Base-by-base conservation (phyloP, 2,797 vertebrate genomes). In the Coccyzus lansbergi region DNA sequence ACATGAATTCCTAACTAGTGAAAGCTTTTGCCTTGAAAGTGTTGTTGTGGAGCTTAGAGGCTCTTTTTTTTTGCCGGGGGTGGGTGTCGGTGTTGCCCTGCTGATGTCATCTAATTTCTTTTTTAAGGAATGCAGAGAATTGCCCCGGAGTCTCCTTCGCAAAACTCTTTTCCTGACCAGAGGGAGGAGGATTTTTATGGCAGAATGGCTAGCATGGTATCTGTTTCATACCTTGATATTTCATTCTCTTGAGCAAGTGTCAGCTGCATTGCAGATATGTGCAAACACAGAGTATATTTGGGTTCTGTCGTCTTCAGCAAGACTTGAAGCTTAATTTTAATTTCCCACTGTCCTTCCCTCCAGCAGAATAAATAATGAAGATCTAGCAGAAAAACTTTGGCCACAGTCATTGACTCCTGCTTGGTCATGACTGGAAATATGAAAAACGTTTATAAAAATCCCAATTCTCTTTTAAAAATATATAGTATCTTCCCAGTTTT, bases 151-250 rank as follows among this genome's bases (percentile, higher is more conserved):
- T 89, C 96, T 6, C 97, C 98, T 12, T 81, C 86, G 44, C 97
- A 98, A 86, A 96, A 89, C 86, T 93, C 96, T 29, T 92, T 97
- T 67, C 96, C 98, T 1, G 98, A 98, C 11, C 74, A 90, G 7
- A 94, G 90, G 36, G 98, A 98, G 62, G 98, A 98, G 91, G 99
- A 99, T 93, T 98, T 99, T 81, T 98, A 99, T 49, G 98, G 98
- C 95, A 98, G 97, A 34, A 98, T 98, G 98, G 98, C 98, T 8
- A 95, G 36, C 77, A 97, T 97, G 97, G 97, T 97, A 97, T 28
- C 52, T 15, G 15, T 65, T 86, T 86, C 36, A 31, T 83, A 34
- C 13, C 17, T n/a, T n/a, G n/a, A n/a, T n/a, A n/a, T n/a, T n/a
- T n/a, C n/a, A n/a, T n/a, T 83, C 12, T 72, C 29, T 79, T 63